Evolutionary conservation across 2,113 vertebrate genomes (phyloP), one percentile per base, ranked within the genome.

Genomic region (Procapra przewalskii): DNA sequence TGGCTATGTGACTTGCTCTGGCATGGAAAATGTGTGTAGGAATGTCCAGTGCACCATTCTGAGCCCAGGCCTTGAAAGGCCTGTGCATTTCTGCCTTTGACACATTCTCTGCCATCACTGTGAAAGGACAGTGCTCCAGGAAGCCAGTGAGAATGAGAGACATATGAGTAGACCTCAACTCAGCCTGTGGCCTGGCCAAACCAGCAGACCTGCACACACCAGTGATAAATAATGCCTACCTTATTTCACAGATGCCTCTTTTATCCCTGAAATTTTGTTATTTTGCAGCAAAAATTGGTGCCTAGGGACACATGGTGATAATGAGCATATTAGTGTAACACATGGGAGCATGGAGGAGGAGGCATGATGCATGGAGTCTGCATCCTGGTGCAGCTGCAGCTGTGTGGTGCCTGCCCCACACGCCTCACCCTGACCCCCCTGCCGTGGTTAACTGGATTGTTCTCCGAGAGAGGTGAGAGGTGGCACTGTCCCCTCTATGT

Each of bases 111-210:
- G 15, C 25, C 4, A 2, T 88, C 29, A 45, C 19, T 0, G 0
- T 6, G 50, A 82, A 25, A 52, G 11, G 3, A 6, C 25, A 29
- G 2, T 52, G 15, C 3, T 62, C 29, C 8, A 27, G 43, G 27
- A 86, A n/a, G 5, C 11, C 15, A n/a, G 17, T 11, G 91, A 59
- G 0, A 62, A 25, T 10, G 54, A 77, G 21, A 48, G 31, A 64
- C 6, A 7, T 0, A 2, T 9, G 2, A 27, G 13, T 0, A 16
- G 11, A 50, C 3, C 2, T 33, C 3, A n/a, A 23, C 21, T 67
- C 29, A 89, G 16, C 21, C 15, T 21, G 7, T 10, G 15, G 31
- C 15, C 19, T 19, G 6, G 16, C 27, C 33, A 43, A 25, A 17
- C 15, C 21, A 45, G n/a, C 8, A 23, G 59, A 59, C 23, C 16